Conservation (phyloP, 2,888 invertebrate genomes). For the Drosophila tanythrix region DNA sequence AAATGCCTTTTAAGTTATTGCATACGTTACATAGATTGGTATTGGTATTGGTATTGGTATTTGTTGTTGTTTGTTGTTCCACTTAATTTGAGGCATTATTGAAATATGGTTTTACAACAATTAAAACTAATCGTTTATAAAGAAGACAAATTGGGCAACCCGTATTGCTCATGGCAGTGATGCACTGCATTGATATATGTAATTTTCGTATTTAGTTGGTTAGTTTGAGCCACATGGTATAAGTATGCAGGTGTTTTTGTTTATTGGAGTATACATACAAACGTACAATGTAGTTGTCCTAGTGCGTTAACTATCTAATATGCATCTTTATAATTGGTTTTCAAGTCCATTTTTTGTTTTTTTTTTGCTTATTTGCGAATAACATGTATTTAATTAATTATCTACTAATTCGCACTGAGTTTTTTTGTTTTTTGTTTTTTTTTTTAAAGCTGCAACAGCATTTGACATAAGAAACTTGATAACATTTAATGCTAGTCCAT, state of each 20-base stretch:
- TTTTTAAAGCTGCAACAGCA: conserved; percentile 70
- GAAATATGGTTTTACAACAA: conserved; percentile 3
- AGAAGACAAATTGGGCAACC: conserved; percentile 71
- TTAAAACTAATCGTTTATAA: conserved; percentile 37
- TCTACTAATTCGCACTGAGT: conserved; percentile 65
- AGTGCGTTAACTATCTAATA: conserved; percentile 54
- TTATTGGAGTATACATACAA: conserved; percentile 39
- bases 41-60: conserved; percentile 31
- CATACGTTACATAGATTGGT: conserved; percentile 72
- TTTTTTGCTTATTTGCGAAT: conserved; percentile 42
- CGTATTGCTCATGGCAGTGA: conserved; percentile 79
- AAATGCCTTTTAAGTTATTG: conserved; percentile 59
- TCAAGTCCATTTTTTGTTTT: conserved; percentile 56
- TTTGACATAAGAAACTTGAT: conserved; percentile 74
- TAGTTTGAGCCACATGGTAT: conserved; percentile 12
- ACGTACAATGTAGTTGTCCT: conserved; percentile 52
- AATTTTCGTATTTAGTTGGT: conserved; percentile 35
- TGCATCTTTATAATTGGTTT: conserved; percentile 31
- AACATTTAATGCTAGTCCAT: conserved; percentile 74
- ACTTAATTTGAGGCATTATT: conserved; percentile 43
- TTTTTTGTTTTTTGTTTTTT: conserved; percentile 43
- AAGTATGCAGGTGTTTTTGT: conserved; percentile 18
- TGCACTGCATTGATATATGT: conserved; percentile 78
- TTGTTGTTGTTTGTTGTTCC: conserved; percentile 18
- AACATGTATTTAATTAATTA: conserved; percentile 45